Evolutionary conservation across 1,140 invertebrate species (phyloP).

Genomic region (Coenobita brevimanus): DNA sequence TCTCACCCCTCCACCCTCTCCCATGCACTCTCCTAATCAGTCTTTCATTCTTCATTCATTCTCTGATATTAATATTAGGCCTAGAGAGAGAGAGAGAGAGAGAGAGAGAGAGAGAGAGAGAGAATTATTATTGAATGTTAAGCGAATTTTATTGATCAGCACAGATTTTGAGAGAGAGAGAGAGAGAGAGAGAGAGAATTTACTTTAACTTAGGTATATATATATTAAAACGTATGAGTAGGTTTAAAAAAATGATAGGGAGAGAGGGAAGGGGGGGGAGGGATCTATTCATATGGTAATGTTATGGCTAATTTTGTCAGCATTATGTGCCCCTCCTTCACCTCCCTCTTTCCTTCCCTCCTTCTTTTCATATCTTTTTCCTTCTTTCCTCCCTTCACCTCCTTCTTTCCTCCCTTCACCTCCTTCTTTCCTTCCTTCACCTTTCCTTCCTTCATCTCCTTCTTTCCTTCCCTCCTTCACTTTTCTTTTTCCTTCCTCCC

Average conservation of each 20-base stretch:
- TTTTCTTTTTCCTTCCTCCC: not conserved
- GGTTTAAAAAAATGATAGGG: not conserved
- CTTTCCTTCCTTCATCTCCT: not conserved
- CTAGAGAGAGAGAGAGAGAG: not conserved
- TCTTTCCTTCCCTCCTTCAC: not conserved
- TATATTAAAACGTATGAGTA: not conserved
- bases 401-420: not conserved
- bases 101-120: not conserved
- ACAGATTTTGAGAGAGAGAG: conserved; percentile 36
- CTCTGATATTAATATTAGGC: too few species aligned
- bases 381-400: not conserved
- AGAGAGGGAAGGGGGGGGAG: not conserved
- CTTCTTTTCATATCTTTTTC: not conserved
- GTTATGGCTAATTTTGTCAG: conserved; percentile 14
- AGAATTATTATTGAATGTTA: too few species aligned
- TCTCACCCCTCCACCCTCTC: too few species aligned
- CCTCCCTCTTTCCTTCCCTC: not conserved
- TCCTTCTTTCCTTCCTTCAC: not conserved
- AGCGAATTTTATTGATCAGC: too few species aligned
- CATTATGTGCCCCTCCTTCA: not conserved
- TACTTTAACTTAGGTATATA: not conserved
- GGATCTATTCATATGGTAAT: not conserved
- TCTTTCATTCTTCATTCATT: too few species aligned
- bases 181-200: conserved; percentile 15
- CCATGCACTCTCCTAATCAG: too few species aligned